Evolutionary conservation across 2,113 vertebrate genomes (phyloP).

Genomic region (Onychostoma macrolepis): DNA sequence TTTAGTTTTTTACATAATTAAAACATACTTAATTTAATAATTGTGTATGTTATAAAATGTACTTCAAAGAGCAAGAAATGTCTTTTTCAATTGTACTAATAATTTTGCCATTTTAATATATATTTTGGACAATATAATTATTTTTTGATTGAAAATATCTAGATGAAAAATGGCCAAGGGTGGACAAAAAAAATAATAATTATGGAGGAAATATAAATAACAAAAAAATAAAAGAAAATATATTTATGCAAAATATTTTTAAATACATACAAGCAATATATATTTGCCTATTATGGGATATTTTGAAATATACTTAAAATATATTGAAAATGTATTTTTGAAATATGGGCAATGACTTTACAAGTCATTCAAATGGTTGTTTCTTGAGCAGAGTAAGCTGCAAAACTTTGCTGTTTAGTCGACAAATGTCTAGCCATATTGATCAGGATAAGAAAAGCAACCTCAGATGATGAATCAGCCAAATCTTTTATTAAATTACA

Average conservation of each 20-base stretch:
- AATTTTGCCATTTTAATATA: not conserved
- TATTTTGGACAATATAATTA: not conserved
- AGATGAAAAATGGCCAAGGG: not conserved
- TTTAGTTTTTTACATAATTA: too few species aligned
- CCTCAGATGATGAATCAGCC: slow-evolving; percentile 5
- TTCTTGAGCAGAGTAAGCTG: not conserved
- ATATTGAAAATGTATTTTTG: not conserved
- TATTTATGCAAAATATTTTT: not conserved
- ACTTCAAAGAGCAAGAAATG: not conserved
- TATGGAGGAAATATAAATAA: too few species aligned
- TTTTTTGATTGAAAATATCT: not conserved
- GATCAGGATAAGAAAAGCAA: not conserved
- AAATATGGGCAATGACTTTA: not conserved
- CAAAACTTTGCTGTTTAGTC: not conserved
- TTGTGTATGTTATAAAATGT: too few species aligned
- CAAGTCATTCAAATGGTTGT: not conserved
- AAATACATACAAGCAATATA: not conserved
- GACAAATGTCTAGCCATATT: not conserved
- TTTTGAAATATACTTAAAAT: not conserved
- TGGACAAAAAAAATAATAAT: too few species aligned
- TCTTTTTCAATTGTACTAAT: not conserved
- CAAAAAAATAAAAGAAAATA: not conserved
- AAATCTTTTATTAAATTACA: not conserved
- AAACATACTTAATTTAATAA: too few species aligned
- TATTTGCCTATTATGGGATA: not conserved